Conservation (phyloP, 2,113 vertebrate genomes). For the Proterorhinus semilunaris region DNA sequence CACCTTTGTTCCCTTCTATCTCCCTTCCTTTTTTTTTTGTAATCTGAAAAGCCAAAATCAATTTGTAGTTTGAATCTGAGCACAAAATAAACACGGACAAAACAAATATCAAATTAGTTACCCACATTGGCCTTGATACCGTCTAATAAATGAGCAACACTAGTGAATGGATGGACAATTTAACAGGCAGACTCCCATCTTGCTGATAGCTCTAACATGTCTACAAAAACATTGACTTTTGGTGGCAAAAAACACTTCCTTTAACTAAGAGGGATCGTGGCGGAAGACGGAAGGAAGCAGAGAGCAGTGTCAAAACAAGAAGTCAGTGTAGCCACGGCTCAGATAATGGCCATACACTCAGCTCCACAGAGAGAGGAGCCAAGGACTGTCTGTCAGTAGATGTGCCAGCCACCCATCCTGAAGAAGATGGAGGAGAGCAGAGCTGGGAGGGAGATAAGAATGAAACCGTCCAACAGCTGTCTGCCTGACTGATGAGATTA, state of each 20-base stretch:
- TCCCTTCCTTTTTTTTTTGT: no score
- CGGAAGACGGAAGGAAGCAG: conserved; percentile 24
- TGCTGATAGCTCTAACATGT: conserved; percentile 12
- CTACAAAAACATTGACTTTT: conserved; percentile 18
- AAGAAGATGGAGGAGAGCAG: conserved; percentile 74
- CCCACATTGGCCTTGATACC: neutral
- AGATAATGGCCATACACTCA: conserved; percentile 33
- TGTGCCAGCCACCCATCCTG: conserved; percentile 67
- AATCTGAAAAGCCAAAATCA: no score
- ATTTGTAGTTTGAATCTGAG: no score
- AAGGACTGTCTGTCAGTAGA: conserved; percentile 63
- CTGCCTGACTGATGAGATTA: conserved; percentile 72
- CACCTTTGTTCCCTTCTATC: no score
- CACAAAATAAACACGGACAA: neutral
- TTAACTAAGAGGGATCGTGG: conserved; percentile 9
- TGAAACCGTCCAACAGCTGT: conserved; percentile 62
- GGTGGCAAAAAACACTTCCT: conserved; percentile 21
- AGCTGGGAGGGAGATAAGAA: conserved; percentile 67
- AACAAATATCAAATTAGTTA: neutral
- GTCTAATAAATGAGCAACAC: conserved; percentile 51
- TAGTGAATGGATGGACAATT: conserved; percentile 53
- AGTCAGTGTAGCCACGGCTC: conserved; percentile 20
- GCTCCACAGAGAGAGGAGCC: conserved; percentile 46
- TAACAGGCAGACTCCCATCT: conserved; percentile 53
- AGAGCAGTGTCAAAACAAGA: conserved; percentile 34